Evolutionary conservation across 2,888 invertebrate genomes (phyloP), one percentile per base, ranked within the genome.

Genomic region (Drosophila aldrichi): DNA sequence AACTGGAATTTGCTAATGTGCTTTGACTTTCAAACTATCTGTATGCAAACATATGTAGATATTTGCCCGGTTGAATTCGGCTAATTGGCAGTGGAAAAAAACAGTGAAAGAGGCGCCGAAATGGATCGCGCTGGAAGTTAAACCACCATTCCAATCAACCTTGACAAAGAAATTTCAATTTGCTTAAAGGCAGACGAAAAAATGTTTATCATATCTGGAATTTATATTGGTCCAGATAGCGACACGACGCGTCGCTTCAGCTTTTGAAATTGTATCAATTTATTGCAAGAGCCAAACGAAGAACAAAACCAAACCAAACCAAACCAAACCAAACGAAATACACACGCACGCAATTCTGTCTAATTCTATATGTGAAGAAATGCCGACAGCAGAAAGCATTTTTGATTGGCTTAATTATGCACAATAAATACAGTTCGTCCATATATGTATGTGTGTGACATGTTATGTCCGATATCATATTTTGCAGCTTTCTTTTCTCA

Each of bases 331-430:
- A 60, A 48, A 44, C 14, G 18, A 63, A 43, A 70, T 34, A 57
- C 29, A 10, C 43, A 60, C 40, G 54, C 68, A 67, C 61, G 67
- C 74, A 72, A 70, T 81, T 74, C 73, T 64, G 57, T 56, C 40
- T 58, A 70, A 81, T 68, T 76, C 57, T 70, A 49, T 57, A 59
- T 78, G 57, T 44, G 54, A 20, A 54, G 69, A 55, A 72, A 54
- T 65, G 51, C 64, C 65, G 62, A 65, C 61, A 77, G 44, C 43
- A 70, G 51, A 77, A 74, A 59, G 61, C 46, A 71, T 67, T 73
- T 60, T 85, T 88, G 88, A 84, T 84, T 84, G 88, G 72, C 68
- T 79, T 82, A 81, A 84, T 84, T 85, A 88, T 82, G 71, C 79
- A 79, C 70, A 79, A 77, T 68, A 81, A 72, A 70, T 66, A 83